These are phyloP conservation scores for Capitulum mitella DNA, from an alignment of 2,888 invertebrate genomes.

Conservation along the genomic window DNA sequence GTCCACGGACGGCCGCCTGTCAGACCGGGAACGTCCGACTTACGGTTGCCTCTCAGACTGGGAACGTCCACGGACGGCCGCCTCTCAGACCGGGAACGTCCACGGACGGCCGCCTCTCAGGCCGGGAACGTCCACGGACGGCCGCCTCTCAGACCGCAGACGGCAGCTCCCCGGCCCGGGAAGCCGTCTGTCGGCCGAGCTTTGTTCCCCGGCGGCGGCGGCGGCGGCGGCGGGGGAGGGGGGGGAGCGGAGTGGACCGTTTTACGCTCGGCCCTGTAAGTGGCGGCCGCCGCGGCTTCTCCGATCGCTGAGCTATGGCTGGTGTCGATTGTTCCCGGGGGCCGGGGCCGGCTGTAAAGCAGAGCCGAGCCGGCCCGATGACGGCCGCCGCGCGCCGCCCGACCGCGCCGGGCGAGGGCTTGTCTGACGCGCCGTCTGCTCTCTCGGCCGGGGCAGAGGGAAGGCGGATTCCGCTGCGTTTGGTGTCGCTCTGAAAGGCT, in stretches of 20 bases:
- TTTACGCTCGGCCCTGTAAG: neutral
- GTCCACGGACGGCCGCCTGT: too few species aligned
- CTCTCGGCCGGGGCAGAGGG: neutral
- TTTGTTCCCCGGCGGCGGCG: neutral
- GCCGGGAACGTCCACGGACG: neutral
- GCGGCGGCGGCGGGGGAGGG: neutral
- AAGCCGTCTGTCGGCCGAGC: neutral
- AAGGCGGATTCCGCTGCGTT: neutral
- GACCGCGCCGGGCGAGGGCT: neutral
- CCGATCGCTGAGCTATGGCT: neutral
- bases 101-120: neutral
- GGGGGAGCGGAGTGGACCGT: neutral
- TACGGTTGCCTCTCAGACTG: too few species aligned
- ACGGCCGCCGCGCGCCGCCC: neutral
- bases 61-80: neutral
- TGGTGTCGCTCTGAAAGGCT: neutral
- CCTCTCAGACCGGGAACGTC: neutral
- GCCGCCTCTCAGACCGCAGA: neutral
- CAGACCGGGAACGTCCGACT: too few species aligned
- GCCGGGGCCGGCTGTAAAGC: constrained; percentile 10
- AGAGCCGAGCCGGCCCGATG: neutral
- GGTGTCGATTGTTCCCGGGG: neutral
- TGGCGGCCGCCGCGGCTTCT: neutral
- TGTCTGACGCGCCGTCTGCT: neutral
- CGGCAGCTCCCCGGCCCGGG: neutral